Conservation (phyloP, 2,888 invertebrate genomes). For the Rhingia rostrata region DNA sequence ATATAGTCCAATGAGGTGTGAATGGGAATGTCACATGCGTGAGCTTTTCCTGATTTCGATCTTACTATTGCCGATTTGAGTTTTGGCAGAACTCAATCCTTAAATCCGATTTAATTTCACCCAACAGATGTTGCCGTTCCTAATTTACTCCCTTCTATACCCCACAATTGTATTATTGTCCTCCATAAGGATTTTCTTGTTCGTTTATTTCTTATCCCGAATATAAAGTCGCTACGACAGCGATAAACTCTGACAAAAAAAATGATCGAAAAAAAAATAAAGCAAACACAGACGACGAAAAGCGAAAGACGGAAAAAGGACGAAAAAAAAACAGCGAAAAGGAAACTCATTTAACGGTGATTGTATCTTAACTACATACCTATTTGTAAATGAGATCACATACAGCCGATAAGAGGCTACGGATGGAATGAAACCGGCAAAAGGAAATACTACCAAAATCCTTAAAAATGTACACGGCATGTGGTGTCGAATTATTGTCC, state of each 20-base stretch:
- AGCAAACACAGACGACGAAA: background rate
- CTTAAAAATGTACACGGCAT: slow-evolving; percentile 73
- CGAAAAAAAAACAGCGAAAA: slow-evolving; percentile 37
- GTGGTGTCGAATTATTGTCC: slow-evolving; percentile 74
- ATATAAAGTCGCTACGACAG: slow-evolving; percentile 66
- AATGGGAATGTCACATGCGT: slow-evolving; percentile 33
- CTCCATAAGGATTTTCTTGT: slow-evolving; percentile 49
- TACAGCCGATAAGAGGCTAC: slow-evolving; percentile 68
- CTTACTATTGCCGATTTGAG: slow-evolving; percentile 1
- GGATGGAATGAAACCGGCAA: slow-evolving; percentile 35
- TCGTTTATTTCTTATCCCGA: slow-evolving; percentile 63
- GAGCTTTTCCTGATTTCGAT: background rate
- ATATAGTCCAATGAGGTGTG: slow-evolving; percentile 29
- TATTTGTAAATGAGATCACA: slow-evolving; percentile 75
- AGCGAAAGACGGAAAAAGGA: background rate
- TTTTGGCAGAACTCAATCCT: slow-evolving; percentile 19
- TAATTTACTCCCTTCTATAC: slow-evolving; percentile 50
- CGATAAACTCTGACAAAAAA: slow-evolving; percentile 61
- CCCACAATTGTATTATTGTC: slow-evolving; percentile 22
- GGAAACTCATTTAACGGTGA: slow-evolving; percentile 72
- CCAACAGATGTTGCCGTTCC: slow-evolving; percentile 61
- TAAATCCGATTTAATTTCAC: slow-evolving; percentile 67
- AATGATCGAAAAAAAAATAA: slow-evolving; percentile 26
- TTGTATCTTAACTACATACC: slow-evolving; percentile 74
- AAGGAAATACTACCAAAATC: slow-evolving; percentile 65